These are phyloP conservation scores for Channa argus DNA, from an alignment of 2,113 vertebrate genomes.

Conservation along the genomic window DNA sequence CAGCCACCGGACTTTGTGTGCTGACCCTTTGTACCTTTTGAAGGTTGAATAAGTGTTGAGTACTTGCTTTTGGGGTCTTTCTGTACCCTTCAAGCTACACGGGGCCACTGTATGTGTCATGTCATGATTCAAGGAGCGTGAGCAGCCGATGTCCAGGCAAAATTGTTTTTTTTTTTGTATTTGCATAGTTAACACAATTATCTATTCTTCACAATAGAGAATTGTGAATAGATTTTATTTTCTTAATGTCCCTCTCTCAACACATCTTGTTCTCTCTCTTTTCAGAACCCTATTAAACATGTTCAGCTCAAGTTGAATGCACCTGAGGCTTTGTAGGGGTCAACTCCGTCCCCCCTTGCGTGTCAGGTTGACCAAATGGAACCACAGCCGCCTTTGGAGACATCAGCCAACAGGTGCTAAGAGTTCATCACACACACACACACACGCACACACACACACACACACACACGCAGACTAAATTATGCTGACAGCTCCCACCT, in stretches of 20 bases:
- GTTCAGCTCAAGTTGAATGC: constrained; percentile 27
- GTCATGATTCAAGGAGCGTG: constrained; percentile 20
- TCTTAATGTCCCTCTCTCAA: too few relatives aligned
- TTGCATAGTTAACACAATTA: background rate
- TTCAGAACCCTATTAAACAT: background rate
- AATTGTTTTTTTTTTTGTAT: background rate
- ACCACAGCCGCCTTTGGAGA: constrained; percentile 15
- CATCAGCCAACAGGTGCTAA: background rate
- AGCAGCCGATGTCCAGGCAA: constrained; percentile 33
- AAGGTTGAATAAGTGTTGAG: constrained; percentile 15
- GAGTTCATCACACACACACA: background rate
- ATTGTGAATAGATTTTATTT: too few relatives aligned
- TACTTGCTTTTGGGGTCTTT: background rate
- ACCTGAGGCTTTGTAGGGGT: constrained; percentile 1
- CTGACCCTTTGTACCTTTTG: constrained; percentile 8
- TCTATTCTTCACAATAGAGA: constrained; percentile 4
- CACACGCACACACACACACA: constrained; percentile 1
- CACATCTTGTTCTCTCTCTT: background rate
- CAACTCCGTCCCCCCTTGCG: constrained; percentile 38
- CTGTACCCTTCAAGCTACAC: background rate
- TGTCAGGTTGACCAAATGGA: constrained; percentile 47
- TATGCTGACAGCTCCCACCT: constrained; percentile 29
- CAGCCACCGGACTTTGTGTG: background rate
- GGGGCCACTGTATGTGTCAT: constrained; percentile 20
- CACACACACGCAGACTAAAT: constrained; percentile 21